Evolutionary conservation across 2,888 invertebrate genomes (phyloP), one percentile per base, ranked within the genome.

Genomic region (Tachystola acroxantha): DNA sequence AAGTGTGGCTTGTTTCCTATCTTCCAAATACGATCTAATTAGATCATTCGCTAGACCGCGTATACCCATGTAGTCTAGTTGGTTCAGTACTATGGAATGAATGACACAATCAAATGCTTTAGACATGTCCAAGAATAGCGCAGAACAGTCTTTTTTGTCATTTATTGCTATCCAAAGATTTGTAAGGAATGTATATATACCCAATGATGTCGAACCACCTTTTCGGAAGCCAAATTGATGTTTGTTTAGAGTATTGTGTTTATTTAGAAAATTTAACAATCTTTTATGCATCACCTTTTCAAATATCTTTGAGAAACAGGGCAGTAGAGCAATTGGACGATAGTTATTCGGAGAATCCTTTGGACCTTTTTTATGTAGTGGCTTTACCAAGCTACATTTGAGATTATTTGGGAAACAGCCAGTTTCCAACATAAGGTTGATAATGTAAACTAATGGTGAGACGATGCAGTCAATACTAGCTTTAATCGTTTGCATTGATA

Each of bases 281-380:
- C 43, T 37, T 25, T 36, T 12, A 29, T 42, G 33, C 3, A 42
- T 13, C n/a, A 33, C 39, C 31, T 46, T 42, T 38, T 49, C 48
- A 1, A 48, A 39, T 7, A 50, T 44, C 41, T 54, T 50, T 22
- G 50, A 42, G 12, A 52, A 37, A 1, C 34, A 33, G 6, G 48
- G 46, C 2, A 48, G 41, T 7, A 53, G 16, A 1, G 50, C 46
- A 9, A 50, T 46, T 3, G 47, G 46, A 1, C 45, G 40, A 36
- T 49, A 50, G 25, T 50, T 46, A 1, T 6, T 10, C 16, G 32
- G 39, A n/a, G 37, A 25, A 27, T 28, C 30, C 5, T 31, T 20
- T 28, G 34, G 37, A 1, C 42, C 48, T 16, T 43, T 46, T 34
- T 48, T 53, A 26, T 36, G 36, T 3, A 46, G 16, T 6, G 50